Evolutionary conservation across 2,113 vertebrate genomes (phyloP).

Genomic region (Haemorhous mexicanus): DNA sequence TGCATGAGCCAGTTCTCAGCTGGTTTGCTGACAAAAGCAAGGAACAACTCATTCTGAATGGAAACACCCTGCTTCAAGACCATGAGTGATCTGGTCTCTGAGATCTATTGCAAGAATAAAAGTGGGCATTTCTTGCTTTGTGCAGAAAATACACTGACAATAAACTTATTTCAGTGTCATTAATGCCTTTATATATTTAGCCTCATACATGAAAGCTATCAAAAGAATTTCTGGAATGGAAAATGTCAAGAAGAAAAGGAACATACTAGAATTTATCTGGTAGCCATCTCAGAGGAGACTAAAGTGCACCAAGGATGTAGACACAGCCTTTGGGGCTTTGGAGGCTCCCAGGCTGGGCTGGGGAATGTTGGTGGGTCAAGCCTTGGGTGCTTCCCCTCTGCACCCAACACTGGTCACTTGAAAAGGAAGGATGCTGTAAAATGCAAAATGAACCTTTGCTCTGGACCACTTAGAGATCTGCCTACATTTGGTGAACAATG

Average conservation of each 20-base stretch:
- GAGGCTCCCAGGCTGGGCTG: background rate
- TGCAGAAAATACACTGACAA: background rate
- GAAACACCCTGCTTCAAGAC: background rate
- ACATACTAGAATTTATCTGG: background rate
- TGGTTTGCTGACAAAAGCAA: background rate
- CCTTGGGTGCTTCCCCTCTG: background rate
- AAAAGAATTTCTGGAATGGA: background rate
- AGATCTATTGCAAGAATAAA: background rate
- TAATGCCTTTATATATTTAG: background rate
- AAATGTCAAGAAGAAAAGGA: background rate
- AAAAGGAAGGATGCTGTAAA: background rate
- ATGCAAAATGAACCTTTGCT: background rate
- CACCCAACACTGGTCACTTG: background rate
- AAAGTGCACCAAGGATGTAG: background rate
- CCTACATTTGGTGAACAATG: background rate
- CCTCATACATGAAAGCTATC: background rate
- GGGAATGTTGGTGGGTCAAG: background rate
- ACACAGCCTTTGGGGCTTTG: background rate
- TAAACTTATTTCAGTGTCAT: background rate
- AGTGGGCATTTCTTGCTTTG: background rate
- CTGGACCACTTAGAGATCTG: background rate
- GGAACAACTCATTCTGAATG: background rate
- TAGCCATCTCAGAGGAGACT: background rate
- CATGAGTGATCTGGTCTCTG: background rate
- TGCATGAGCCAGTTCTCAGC: background rate